Percentiles rank a stretch among this genome's conserved stretches.
Evolutionary conservation across 2,888 invertebrate genomes (phyloP).

Genomic region (Drosophila borealis): DNA sequence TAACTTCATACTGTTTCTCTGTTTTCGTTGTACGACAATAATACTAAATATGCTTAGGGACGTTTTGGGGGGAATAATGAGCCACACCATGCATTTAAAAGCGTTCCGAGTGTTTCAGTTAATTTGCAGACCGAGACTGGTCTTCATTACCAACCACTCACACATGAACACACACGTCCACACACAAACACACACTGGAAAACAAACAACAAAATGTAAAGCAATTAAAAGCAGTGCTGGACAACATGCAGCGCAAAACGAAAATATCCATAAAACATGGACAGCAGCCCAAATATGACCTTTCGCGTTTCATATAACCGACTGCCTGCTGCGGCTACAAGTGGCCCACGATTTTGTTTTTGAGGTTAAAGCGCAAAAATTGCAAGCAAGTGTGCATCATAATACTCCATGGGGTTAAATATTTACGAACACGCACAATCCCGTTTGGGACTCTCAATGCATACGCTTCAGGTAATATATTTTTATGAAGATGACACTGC

Average conservation of each 20-base stretch:
- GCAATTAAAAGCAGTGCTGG: slow-evolving; percentile 78
- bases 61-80: slow-evolving; percentile 22
- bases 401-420: slow-evolving; percentile 49
- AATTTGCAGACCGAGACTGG: slow-evolving; percentile 74
- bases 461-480: slow-evolving; percentile 22
- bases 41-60: slow-evolving; percentile 75
- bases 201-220: slow-evolving; percentile 79
- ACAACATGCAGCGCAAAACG: slow-evolving; percentile 67
- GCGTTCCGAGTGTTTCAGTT: slow-evolving; percentile 70
- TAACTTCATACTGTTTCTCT: slow-evolving; percentile 27
- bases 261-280: slow-evolving; percentile 79
- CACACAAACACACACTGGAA: slow-evolving; percentile 18
- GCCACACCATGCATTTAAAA: slow-evolving; percentile 68
- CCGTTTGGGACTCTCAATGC: slow-evolving; percentile 5
- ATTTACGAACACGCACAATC: slow-evolving; percentile 52
- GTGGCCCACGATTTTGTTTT: slow-evolving; percentile 53
- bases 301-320: slow-evolving; percentile 50
- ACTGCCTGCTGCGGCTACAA: slow-evolving; percentile 78
- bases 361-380: slow-evolving; percentile 66
- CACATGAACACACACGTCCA: not conserved
- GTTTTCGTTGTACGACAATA: slow-evolving; percentile 72
- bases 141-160: slow-evolving; percentile 69
- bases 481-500: slow-evolving; percentile 58
- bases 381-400: slow-evolving; percentile 37
- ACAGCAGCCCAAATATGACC: slow-evolving; percentile 73